These are phyloP conservation scores for Patella vulgata DNA, from an alignment of 1,140 invertebrate species.

Conservation along the genomic window DNA sequence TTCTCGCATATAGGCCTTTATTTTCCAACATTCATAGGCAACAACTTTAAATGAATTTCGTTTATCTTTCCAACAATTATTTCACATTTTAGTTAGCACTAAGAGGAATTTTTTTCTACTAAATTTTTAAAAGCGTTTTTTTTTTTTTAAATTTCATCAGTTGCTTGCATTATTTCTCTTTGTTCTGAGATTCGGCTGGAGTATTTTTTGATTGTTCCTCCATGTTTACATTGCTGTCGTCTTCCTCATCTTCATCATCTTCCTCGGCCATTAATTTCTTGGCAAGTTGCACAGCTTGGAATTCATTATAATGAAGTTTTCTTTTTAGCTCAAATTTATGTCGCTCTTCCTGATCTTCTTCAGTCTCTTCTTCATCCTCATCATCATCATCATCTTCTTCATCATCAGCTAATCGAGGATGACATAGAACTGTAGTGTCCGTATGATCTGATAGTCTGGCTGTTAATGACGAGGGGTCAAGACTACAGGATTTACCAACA, in stretches of 20 bases:
- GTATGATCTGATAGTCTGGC: slow-evolving; percentile 66
- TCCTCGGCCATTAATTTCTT: slow-evolving; percentile 90
- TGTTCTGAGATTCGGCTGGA: no score
- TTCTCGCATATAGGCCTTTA: no score
- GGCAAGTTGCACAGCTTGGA: slow-evolving; percentile 90
- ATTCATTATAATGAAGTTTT: slow-evolving; percentile 98
- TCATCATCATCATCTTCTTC: slow-evolving; percentile 16
- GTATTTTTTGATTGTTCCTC: no score
- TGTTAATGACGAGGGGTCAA: slow-evolving; percentile 79
- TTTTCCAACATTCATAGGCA: no score
- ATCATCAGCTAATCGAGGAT: slow-evolving; percentile 8
- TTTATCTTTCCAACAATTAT: no score
- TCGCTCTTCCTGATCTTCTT: slow-evolving; percentile 69
- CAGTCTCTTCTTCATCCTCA: slow-evolving; percentile 38
- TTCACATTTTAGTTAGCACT: no score
- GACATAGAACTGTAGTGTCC: slow-evolving; percentile 14
- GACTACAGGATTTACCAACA: slow-evolving; percentile 52
- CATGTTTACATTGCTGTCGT: slow-evolving; percentile 29
- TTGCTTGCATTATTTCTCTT: no score
- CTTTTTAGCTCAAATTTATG: slow-evolving; percentile 88
- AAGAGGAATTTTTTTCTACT: no score
- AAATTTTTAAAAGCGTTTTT: no score
- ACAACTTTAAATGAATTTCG: no score
- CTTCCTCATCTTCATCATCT: slow-evolving; percentile 80
- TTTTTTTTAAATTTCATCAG: no score